Evolutionary conservation across 1,140 invertebrate genomes (phyloP), one percentile per base, ranked within the genome.

Genomic region (Homarus americanus): DNA sequence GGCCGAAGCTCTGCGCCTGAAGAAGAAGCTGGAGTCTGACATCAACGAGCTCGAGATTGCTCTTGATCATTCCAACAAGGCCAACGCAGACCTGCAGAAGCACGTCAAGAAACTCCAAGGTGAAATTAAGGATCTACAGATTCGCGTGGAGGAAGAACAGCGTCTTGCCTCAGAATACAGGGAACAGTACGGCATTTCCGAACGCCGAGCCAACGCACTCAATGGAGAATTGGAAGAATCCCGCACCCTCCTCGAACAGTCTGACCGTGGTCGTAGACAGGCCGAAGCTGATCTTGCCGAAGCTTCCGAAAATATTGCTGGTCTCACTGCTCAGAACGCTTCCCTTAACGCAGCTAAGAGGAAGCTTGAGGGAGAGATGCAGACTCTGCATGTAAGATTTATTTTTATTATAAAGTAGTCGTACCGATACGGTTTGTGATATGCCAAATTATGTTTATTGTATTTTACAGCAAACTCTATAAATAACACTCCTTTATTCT

Each of bases 271-370:
- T 28, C 88, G 88, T 58, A 69, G 88, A 2, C 88, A 96, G 92
- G 94, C 95, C 76, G 96, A 96, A 93, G 95, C 96, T 87, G 96
- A 96, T 93, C 95, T 96, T 91, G 95, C 95, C 87, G 93, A 96
- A 17, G 95, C 96, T 87, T 94, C 95, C 85, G 95, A 95, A 84
- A 95, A 94, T 93, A 95, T 95, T 90, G 94, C 94, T 32, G 95
- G 95, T 88, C 95, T 95, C 78, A 95, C 96, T 91, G 94, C 95
- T 28, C 87, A 92, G 82, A 85, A 82, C 72, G 75, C 32, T 44
- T 82, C 86, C 40, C 82, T 90, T 28, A 92, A 93, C 93, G 49
- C 41, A 15, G 82, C 88, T 17, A 90, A 90, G 88, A 90, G 88
- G 73, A 90, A 90, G 49, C 49, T 96, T 82, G 91, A 92, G 69